phyloP scores from a whole-genome alignment of 2,888 invertebrate genomes.

The Meghimatium bilineatum region DNA sequence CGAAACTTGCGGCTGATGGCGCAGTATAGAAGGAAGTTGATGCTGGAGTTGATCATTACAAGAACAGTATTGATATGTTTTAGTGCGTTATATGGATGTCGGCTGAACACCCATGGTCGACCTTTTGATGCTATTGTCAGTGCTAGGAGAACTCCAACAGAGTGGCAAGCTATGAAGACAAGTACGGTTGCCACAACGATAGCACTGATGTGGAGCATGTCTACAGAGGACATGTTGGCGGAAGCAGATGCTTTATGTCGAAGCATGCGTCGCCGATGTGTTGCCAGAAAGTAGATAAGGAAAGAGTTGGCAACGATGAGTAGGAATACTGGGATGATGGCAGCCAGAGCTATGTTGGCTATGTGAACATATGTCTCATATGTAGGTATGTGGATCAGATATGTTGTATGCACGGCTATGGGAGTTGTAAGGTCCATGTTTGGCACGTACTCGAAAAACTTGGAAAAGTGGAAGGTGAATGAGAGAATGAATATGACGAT shows the following conservation, averaged over 20 bases:
- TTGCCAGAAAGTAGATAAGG: slow-evolving; percentile 57
- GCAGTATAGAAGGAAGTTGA: slow-evolving; percentile 60
- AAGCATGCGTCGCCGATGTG: slow-evolving; percentile 55
- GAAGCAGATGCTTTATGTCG: slow-evolving; percentile 50
- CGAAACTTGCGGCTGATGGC: slow-evolving; percentile 60
- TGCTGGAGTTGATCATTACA: slow-evolving; percentile 57
- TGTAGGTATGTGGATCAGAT: slow-evolving; percentile 51
- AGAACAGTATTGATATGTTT: slow-evolving; percentile 56
- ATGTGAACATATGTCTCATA: slow-evolving; percentile 56
- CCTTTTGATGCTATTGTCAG: slow-evolving; percentile 56
- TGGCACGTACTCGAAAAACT: slow-evolving; percentile 58
- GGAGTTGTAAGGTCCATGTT: slow-evolving; percentile 51
- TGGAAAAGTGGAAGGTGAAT: slow-evolving; percentile 57
- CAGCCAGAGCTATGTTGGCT: slow-evolving; percentile 56
- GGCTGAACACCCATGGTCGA: slow-evolving; percentile 49
- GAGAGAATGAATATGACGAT: slow-evolving; percentile 56
- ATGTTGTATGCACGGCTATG: slow-evolving; percentile 37
- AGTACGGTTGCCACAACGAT: slow-evolving; percentile 58
- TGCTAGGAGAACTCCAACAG: slow-evolving; percentile 56
- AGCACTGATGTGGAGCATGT: slow-evolving; percentile 57
- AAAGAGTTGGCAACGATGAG: slow-evolving; percentile 58
- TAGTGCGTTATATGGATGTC: slow-evolving; percentile 49
- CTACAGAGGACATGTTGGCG: slow-evolving; percentile 52
- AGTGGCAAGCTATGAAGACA: slow-evolving; percentile 58
- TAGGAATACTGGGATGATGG: slow-evolving; percentile 55